Base-by-base conservation (phyloP, 2,797 vertebrate genomes). In the Taeniopygia guttata region DNA sequence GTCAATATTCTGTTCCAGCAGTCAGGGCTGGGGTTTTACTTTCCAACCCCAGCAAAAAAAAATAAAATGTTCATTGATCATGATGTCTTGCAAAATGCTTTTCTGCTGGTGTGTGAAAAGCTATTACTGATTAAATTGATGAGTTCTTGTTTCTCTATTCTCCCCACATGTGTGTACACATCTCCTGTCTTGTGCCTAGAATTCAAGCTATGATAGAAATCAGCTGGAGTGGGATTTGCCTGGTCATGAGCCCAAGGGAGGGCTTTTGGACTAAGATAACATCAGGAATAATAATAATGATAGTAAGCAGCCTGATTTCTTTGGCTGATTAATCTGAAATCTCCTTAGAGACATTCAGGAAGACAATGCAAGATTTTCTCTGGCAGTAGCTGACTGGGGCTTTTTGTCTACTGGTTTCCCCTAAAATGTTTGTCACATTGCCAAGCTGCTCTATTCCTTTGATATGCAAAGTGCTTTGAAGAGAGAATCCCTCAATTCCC, bases 301-400 rank as follows among this genome's bases (percentile, higher is more conserved):
- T 40, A 58, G 32, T 13, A 93, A 83, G 25, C 29, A 40, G 70
- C 49, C 52, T 51, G 67, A 85, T 83, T 95, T 95, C 34, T 23
- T 85, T 70, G 68, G 36, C 38, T 84, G 74, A 95, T 90, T 84
- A 89, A 74, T 80, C 64, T 68, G 81, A 78, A 87, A 62, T 75
- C 30, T 77, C 87, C 70, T 82, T 56, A 52, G 87, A 80, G 81
- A 89, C 21, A n/a, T 23, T 60, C 68, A 82, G 36, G 51, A 87
- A 81, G 63, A 84, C 80, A 85, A 70, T 2, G 3, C 36, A 78
- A 20, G 34, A n/a, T 66, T 89, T 89, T 79, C 60, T 67, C 25
- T 69, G 21, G 13, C 38, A 85, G 54, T 80, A 69, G n/a, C 51
- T 73, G 49, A 34, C 51, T 59, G 18, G 11, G 13, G 4, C 42